A percentile compares a stretch with the other conserved stretches of the same genome.
Conservation (phyloP, 2,797 vertebrate species). For the Selene dorsalis region DNA sequence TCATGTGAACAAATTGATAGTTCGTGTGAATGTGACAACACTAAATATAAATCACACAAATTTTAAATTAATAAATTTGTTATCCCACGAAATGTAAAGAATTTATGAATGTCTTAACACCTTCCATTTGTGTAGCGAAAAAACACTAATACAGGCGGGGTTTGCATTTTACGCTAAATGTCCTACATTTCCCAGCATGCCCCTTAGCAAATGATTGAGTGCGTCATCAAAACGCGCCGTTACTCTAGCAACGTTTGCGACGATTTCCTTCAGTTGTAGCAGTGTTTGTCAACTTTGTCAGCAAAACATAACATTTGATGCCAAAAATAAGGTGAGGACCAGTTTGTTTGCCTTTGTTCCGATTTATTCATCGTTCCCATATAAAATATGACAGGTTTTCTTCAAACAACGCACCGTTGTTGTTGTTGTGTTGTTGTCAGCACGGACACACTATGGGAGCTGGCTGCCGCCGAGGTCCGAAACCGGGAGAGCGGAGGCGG, state of each 20-base stretch:
- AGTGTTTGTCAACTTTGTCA: background rate
- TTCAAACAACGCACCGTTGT: background rate
- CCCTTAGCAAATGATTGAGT: accelerated
- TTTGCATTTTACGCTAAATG: too few relatives aligned
- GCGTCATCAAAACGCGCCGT: slow-evolving; percentile 67
- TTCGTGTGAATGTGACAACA: too few relatives aligned
- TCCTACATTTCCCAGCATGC: slow-evolving; percentile 47
- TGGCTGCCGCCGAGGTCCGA: slow-evolving; percentile 88
- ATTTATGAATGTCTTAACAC: too few relatives aligned
- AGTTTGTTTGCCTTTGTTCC: accelerated
- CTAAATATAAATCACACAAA: too few relatives aligned
- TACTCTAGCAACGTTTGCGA: slow-evolving; percentile 67
- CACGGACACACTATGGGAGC: slow-evolving; percentile 93
- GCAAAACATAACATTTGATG: slow-evolving; percentile 60
- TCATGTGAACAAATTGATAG: too few relatives aligned
- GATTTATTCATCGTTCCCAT: accelerated
- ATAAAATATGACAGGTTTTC: background rate
- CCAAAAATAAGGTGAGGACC: slow-evolving; percentile 78
- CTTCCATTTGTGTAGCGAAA: too few relatives aligned
- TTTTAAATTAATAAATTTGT: too few relatives aligned
- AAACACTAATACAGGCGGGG: too few relatives aligned
- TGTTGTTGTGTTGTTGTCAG: slow-evolving; percentile 69
- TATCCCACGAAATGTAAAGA: too few relatives aligned
- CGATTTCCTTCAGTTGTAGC: accelerated
- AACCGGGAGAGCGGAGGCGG: slow-evolving; percentile 71